Evolutionary conservation across 1,140 invertebrate genomes (phyloP).

Genomic region (Ceratitis capitata): DNA sequence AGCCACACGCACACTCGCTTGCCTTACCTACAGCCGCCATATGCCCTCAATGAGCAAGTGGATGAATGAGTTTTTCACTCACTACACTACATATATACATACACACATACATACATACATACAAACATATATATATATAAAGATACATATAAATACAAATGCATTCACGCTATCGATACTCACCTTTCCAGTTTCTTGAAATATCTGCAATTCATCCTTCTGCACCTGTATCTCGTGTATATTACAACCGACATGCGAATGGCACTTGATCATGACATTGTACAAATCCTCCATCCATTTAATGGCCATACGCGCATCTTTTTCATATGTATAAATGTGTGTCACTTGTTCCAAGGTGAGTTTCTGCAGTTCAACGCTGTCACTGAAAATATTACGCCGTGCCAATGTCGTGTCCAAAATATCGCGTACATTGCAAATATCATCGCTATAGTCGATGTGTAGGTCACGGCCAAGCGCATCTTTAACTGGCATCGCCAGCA

Average conservation of each 20-base stretch:
- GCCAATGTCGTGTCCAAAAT: slow-evolving; percentile 74
- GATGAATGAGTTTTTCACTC: neutral
- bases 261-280: slow-evolving; percentile 74
- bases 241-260: slow-evolving; percentile 78
- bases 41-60: neutral
- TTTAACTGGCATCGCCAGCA: slow-evolving; percentile 82
- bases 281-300: slow-evolving; percentile 80
- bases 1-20: neutral
- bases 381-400: slow-evolving; percentile 74
- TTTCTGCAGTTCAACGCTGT: slow-evolving; percentile 77
- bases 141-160: too few relatives aligned
- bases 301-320: slow-evolving; percentile 78
- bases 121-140: neutral
- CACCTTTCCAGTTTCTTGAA: slow-evolving; percentile 81
- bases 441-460: slow-evolving; percentile 75
- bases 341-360: slow-evolving; percentile 80
- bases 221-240: slow-evolving; percentile 78
- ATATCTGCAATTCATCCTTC: slow-evolving; percentile 79
- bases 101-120: neutral
- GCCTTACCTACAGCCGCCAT: neutral
- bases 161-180: slow-evolving; percentile 49
- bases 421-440: slow-evolving; percentile 77
- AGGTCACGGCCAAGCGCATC: slow-evolving; percentile 80
- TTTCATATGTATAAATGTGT: slow-evolving; percentile 79
- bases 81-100: neutral